phyloP scores from a whole-genome alignment of 2,113 vertebrate genomes.

The Austrofundulus limnaeus region DNA sequence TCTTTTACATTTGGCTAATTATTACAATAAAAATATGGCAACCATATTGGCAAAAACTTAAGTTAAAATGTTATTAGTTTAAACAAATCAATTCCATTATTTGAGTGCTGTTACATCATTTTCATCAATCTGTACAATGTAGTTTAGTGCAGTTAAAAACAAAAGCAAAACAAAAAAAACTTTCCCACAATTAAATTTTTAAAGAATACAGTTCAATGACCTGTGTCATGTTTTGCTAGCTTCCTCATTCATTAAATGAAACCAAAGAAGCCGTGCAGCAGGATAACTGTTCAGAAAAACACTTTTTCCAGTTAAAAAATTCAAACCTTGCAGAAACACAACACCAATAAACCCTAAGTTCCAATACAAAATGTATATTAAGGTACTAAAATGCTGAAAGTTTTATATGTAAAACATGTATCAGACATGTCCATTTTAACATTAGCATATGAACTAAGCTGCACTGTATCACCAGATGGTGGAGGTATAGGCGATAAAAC shows the following conservation, averaged over 20 bases:
- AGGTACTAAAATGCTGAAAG: neutral
- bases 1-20: conserved; percentile 12
- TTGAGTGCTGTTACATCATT: neutral
- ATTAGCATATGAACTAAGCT: neutral
- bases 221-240: neutral
- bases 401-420: neutral
- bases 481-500: neutral
- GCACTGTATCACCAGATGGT: neutral
- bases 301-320: conserved; percentile 1
- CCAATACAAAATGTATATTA: too few species aligned
- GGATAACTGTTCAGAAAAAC: neutral
- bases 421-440: too few species aligned
- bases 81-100: conserved; percentile 2
- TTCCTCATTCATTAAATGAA: neutral
- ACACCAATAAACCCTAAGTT: too few species aligned
- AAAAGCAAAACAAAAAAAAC: too few species aligned
- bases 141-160: neutral
- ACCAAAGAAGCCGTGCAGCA: neutral
- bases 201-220: neutral
- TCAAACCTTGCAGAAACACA: neutral
- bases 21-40: neutral
- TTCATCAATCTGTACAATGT: neutral
- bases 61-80: neutral
- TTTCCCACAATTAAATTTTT: neutral
- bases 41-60: neutral